Conservation (phyloP, 2,113 vertebrate species). For the Zapornia atra region DNA sequence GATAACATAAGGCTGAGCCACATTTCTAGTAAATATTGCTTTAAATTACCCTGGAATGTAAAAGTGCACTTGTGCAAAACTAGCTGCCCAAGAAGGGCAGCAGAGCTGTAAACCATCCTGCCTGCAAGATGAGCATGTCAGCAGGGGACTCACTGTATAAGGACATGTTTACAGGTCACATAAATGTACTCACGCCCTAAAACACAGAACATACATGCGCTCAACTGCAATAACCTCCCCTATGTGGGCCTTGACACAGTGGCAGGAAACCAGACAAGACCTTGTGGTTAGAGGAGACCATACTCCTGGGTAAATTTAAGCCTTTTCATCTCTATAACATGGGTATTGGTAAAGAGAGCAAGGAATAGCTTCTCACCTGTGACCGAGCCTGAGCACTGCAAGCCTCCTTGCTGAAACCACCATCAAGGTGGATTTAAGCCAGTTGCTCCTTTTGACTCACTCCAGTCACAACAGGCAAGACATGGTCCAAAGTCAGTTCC, state of each 20-base stretch:
- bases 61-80: conserved; percentile 51
- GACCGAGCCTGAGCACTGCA: neutral
- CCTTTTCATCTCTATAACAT: neutral
- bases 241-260: accelerated
- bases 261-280: neutral
- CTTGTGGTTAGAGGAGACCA: neutral
- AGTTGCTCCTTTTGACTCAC: neutral
- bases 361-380: neutral
- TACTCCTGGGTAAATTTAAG: neutral
- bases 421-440: neutral
- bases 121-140: neutral
- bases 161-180: conserved; percentile 54
- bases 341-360: neutral
- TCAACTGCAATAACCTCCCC: neutral
- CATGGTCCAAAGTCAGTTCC: neutral
- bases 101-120: conserved; percentile 29
- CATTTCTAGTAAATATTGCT: conserved; percentile 60
- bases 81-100: conserved; percentile 63
- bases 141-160: conserved; percentile 40
- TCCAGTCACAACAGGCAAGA: neutral
- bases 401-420: neutral
- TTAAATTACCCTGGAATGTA: conserved; percentile 54
- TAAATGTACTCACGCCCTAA: neutral
- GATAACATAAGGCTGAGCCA: conserved; percentile 55
- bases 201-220: neutral